Percentiles rank a stretch among this genome's conserved stretches.
phyloP scores from a whole-genome alignment of 30 jellyfish, hydroid and myxozoan genomes.

The Turritopsis rubra region DNA sequence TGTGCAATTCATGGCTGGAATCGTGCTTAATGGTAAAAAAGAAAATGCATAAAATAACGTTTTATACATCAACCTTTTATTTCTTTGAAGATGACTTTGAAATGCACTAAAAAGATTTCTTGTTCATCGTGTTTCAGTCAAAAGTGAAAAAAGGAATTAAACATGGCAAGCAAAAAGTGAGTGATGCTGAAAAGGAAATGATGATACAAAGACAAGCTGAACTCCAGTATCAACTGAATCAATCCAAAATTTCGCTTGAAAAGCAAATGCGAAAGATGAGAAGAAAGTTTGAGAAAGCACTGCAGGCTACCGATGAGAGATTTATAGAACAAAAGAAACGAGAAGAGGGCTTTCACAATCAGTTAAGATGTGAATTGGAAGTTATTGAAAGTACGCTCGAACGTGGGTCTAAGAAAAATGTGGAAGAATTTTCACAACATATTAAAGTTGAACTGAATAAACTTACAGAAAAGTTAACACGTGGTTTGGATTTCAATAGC shows the following conservation, averaged over 20 bases:
- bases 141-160: background rate
- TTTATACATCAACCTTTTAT: too few relatives aligned
- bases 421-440: slow-evolving; percentile 35
- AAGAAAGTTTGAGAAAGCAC: slow-evolving; percentile 26
- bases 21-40: background rate
- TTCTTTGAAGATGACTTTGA: background rate
- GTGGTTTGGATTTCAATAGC: slow-evolving; percentile 3
- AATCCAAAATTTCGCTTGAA: slow-evolving; percentile 25
- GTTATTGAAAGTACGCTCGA: slow-evolving; percentile 24
- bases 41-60: background rate
- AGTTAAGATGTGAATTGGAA: slow-evolving; percentile 28
- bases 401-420: slow-evolving; percentile 34
- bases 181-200: slow-evolving; percentile 27
- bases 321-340: slow-evolving; percentile 29
- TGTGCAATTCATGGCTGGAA: background rate
- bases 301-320: slow-evolving; percentile 39
- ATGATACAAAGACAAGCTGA: slow-evolving; percentile 31
- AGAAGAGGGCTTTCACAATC: slow-evolving; percentile 28
- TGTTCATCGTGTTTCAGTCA: background rate
- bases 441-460: slow-evolving; percentile 23
- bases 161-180: background rate
- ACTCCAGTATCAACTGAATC: slow-evolving; percentile 33
- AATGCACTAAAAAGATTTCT: background rate
- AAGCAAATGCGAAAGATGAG: slow-evolving; percentile 32
- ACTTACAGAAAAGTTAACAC: slow-evolving; percentile 22